Conservation (phyloP, 2,113 vertebrate genomes). For the Eurypyga helias region DNA sequence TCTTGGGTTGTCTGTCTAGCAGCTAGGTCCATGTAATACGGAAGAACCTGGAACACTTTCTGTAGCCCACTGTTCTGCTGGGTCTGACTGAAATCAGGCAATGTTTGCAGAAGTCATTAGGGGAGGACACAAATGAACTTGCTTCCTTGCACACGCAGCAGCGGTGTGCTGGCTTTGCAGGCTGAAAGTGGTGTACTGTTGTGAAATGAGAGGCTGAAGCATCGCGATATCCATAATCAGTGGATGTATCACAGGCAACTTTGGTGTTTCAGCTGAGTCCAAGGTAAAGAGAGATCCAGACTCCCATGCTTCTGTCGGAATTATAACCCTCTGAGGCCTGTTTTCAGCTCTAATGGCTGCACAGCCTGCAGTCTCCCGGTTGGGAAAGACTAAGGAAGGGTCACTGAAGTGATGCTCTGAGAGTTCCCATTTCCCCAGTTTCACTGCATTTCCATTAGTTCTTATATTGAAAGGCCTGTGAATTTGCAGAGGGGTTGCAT, state of each 20-base stretch:
- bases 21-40: fast-evolving
- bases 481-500: neutral
- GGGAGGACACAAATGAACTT: fast-evolving
- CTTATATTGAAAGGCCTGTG: fast-evolving
- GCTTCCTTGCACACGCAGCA: neutral
- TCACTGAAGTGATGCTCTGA: neutral
- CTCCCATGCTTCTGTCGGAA: neutral
- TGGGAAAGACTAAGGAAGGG: neutral
- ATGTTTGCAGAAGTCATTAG: fast-evolving
- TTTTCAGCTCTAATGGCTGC: neutral
- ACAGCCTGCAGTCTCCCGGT: neutral
- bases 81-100: fast-evolving
- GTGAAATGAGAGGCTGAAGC: neutral
- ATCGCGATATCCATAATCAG: too few relatives aligned
- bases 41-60: neutral
- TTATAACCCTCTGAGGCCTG: neutral
- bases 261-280: neutral
- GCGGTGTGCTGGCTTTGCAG: neutral
- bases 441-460: fast-evolving
- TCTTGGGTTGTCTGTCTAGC: too few relatives aligned
- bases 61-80: fast-evolving
- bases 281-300: fast-evolving
- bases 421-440: fast-evolving
- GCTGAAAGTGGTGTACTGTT: fast-evolving
- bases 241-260: fast-evolving